Evolutionary conservation across 35 echinoderm and acorn worm genomes (phyloP).

Genomic region (Heliocidaris tuberculata): DNA sequence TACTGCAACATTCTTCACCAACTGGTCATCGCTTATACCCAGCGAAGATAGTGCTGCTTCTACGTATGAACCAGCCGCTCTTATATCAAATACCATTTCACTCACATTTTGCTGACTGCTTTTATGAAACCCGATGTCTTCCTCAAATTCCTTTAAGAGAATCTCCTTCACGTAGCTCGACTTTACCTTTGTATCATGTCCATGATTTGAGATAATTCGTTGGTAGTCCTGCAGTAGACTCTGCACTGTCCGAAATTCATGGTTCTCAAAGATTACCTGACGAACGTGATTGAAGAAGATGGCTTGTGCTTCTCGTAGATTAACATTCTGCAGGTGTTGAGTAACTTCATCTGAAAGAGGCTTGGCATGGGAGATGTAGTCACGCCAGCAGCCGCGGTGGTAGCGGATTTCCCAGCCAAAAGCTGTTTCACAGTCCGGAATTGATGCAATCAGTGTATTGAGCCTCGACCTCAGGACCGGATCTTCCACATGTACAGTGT

Average conservation of each 20-base stretch:
- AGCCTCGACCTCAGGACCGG: slow-evolving; percentile 22
- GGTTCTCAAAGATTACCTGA: slow-evolving; percentile 53
- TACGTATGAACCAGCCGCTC: slow-evolving; percentile 47
- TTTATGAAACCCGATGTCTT: slow-evolving; percentile 53
- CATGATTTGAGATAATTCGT: slow-evolving; percentile 49
- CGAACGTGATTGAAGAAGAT: slow-evolving; percentile 52
- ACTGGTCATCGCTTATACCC: slow-evolving; percentile 55
- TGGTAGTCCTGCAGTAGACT: slow-evolving; percentile 63
- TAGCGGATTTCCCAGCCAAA: slow-evolving; percentile 62
- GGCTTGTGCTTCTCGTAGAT: slow-evolving; percentile 54
- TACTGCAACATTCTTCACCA: slow-evolving; percentile 50
- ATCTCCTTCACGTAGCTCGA: slow-evolving; percentile 62
- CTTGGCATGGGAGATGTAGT: slow-evolving; percentile 40
- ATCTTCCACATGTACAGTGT: slow-evolving; percentile 55
- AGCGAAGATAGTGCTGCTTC: slow-evolving; percentile 54
- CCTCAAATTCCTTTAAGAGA: slow-evolving; percentile 58
- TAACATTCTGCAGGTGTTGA: slow-evolving; percentile 50
- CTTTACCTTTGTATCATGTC: slow-evolving; percentile 42
- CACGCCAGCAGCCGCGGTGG: slow-evolving; percentile 56
- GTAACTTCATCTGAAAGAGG: slow-evolving; percentile 51
- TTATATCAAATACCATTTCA: slow-evolving; percentile 53
- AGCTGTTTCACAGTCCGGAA: slow-evolving; percentile 62
- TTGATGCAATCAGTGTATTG: slow-evolving; percentile 66
- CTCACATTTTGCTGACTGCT: slow-evolving; percentile 51
- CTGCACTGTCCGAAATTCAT: slow-evolving; percentile 62